phyloP scores from a whole-genome alignment of 2,797 vertebrate species.

The Silurus lanzhouensis region DNA sequence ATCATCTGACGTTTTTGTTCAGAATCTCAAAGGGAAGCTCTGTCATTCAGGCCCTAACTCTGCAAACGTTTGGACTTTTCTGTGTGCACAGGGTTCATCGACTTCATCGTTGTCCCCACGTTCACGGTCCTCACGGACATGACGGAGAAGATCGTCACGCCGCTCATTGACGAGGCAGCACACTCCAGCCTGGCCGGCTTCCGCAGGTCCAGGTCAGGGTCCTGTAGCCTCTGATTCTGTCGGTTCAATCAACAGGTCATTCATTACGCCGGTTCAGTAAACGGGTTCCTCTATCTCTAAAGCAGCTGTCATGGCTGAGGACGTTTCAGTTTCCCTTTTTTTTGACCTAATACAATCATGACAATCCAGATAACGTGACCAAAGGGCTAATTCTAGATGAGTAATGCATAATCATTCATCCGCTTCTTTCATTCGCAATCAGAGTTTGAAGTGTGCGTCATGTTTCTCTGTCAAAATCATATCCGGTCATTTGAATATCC shows the following conservation, averaged over 20 bases:
- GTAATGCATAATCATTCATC: neutral
- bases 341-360: conserved; percentile 20
- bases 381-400: conserved; percentile 6
- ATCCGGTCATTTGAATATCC: neutral
- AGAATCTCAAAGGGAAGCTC: neutral
- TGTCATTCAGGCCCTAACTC: neutral
- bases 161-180: conserved; percentile 88
- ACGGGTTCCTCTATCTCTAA: neutral
- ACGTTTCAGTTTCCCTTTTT: neutral
- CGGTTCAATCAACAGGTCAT: neutral
- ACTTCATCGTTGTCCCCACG: conserved; percentile 97
- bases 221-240: neutral
- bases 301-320: neutral
- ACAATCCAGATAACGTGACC: neutral
- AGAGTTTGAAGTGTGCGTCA: neutral
- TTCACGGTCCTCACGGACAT: conserved; percentile 97
- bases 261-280: neutral
- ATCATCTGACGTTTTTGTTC: too few species aligned
- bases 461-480: neutral
- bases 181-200: conserved; percentile 80
- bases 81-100: conserved; percentile 87
- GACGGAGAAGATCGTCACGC: conserved; percentile 94
- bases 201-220: conserved; percentile 85
- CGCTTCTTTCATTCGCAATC: neutral
- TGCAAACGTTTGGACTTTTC: neutral